Percentiles rank a stretch among this genome's conserved stretches.
Conservation (phyloP, 1,140 invertebrate species). For the Physella acuta region DNA sequence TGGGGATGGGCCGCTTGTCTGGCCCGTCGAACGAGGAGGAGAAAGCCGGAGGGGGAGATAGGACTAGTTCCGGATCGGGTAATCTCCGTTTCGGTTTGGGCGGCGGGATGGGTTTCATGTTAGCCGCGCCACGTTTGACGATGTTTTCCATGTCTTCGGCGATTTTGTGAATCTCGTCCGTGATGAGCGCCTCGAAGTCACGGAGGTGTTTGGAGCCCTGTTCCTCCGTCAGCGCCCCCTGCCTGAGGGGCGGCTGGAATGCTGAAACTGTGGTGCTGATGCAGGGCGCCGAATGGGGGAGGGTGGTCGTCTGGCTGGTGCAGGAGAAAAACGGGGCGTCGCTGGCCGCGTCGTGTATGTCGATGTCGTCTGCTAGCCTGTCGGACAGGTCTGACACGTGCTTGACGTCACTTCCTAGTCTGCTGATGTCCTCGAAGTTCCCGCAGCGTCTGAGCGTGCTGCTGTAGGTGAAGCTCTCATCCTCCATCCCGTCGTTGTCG, state of each 20-base stretch:
- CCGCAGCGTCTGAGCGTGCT: slow-evolving; percentile 42
- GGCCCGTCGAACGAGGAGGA: background rate
- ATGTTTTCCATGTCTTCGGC: slow-evolving; percentile 35
- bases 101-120: slow-evolving; percentile 36
- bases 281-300: slow-evolving; percentile 2
- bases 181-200: slow-evolving; percentile 28
- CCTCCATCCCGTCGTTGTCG: slow-evolving; percentile 20
- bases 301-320: slow-evolving; percentile 26
- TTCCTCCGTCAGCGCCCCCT: background rate
- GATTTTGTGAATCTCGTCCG: slow-evolving; percentile 34
- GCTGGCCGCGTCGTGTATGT: background rate
- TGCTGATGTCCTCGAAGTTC: slow-evolving; percentile 53
- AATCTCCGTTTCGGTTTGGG: slow-evolving; percentile 45
- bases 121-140: slow-evolving; percentile 27
- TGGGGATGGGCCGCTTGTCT: background rate
- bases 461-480: slow-evolving; percentile 12
- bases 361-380: background rate
- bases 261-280: background rate
- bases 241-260: background rate
- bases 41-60: slow-evolving; percentile 34
- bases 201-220: background rate
- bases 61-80: slow-evolving; percentile 47
- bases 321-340: slow-evolving; percentile 27
- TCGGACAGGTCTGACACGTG: slow-evolving; percentile 1
- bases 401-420: slow-evolving; percentile 28